Percentiles rank a stretch among this genome's conserved stretches.
phyloP scores from a whole-genome alignment of 2,888 invertebrate genomes.

The Drosophila antonietae region DNA sequence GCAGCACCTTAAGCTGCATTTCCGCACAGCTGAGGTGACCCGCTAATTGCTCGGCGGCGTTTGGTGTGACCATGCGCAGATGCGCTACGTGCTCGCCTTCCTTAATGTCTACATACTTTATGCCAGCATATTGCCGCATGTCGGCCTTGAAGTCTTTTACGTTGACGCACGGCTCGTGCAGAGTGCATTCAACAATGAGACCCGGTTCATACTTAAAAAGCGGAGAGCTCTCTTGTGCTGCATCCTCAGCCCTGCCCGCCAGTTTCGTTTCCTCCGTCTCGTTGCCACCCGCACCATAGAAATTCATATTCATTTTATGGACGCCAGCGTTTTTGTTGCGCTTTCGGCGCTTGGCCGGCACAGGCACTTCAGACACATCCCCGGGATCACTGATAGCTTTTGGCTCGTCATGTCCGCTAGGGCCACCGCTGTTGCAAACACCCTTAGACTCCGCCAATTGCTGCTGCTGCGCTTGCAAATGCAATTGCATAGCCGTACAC shows the following conservation, averaged over 20 bases:
- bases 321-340: conserved; percentile 63
- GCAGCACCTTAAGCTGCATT: conserved; percentile 84
- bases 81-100: conserved; percentile 89
- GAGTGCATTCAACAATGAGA: conserved; percentile 89
- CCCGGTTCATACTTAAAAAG: conserved; percentile 86
- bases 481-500: conserved; percentile 24
- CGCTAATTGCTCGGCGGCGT: conserved; percentile 84
- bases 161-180: conserved; percentile 89
- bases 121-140: conserved; percentile 87
- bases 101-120: conserved; percentile 92
- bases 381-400: conserved; percentile 39
- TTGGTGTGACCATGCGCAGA: conserved; percentile 87
- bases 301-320: conserved; percentile 83
- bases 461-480: conserved; percentile 38
- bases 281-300: conserved; percentile 81
- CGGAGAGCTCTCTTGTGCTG: conserved; percentile 77
- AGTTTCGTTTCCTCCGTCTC: conserved; percentile 57
- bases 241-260: conserved; percentile 55
- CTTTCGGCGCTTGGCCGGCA: conserved; percentile 67
- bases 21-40: conserved; percentile 81
- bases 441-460: conserved; percentile 36
- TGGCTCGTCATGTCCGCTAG: conserved; percentile 33
- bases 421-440: conserved; percentile 13
- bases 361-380: conserved; percentile 37
- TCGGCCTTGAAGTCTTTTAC: conserved; percentile 89